Percentiles rank a stretch among this genome's conserved stretches.
These are phyloP conservation scores for Herpetotheres cachinnans DNA, from an alignment of 2,113 vertebrate species.

Conservation along the genomic window DNA sequence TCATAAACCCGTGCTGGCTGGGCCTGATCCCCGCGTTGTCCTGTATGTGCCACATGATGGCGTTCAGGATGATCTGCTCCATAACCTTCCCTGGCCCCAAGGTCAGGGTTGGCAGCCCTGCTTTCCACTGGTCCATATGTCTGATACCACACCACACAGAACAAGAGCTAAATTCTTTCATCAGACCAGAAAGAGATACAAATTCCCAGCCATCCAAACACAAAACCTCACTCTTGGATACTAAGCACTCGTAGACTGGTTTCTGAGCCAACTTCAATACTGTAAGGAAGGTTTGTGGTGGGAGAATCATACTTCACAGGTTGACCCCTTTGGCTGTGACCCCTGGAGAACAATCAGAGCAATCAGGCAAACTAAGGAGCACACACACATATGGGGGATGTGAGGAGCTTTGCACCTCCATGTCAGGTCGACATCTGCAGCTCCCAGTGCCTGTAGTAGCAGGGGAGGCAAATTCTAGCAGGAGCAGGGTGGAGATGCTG, in stretches of 20 bases:
- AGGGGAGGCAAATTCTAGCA: neutral
- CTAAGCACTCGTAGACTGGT: neutral
- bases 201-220: neutral
- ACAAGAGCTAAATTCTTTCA: neutral
- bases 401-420: neutral
- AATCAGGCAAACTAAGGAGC: neutral
- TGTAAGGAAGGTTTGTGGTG: neutral
- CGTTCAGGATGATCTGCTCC: neutral
- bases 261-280: neutral
- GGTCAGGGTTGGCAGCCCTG: neutral
- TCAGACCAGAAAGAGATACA: neutral
- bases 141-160: neutral
- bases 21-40: too few species aligned
- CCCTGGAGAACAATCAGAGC: neutral
- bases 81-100: accelerated
- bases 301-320: neutral
- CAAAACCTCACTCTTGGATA: neutral
- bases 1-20: too few species aligned
- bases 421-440: neutral
- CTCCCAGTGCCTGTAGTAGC: neutral
- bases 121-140: neutral
- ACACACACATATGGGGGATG: too few species aligned
- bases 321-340: neutral
- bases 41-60: too few species aligned
- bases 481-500: neutral